These are phyloP conservation scores for Mycteria americana DNA, from an alignment of 2,797 vertebrate genomes.

Conservation along the genomic window DNA sequence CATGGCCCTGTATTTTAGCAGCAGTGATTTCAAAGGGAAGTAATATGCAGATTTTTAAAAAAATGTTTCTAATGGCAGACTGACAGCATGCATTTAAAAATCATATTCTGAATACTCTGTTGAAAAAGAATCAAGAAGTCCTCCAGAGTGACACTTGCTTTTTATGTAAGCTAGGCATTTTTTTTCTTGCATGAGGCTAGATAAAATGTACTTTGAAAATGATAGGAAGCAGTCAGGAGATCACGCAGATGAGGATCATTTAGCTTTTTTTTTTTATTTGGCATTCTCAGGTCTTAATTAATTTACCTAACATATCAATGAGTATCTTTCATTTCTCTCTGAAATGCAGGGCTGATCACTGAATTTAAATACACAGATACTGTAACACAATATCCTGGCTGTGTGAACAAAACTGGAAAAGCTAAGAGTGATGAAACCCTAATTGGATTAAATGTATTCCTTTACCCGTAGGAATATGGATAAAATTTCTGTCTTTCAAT, in stretches of 20 bases:
- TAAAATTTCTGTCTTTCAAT: neutral
- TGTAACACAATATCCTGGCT: neutral
- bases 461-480: neutral
- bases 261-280: neutral
- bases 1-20: neutral
- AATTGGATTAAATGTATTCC: neutral
- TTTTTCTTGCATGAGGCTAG: neutral
- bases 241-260: neutral
- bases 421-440: neutral
- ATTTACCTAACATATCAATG: neutral
- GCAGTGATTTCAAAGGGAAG: neutral
- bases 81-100: neutral
- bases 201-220: neutral
- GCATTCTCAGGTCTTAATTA: neutral
- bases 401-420: neutral
- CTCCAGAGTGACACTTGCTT: neutral
- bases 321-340: neutral
- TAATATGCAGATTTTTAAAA: neutral
- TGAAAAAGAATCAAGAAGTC: neutral
- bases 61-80: neutral
- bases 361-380: neutral
- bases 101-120: neutral
- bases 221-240: neutral
- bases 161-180: neutral
- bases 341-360: neutral